These are phyloP conservation scores for Orussus abietinus DNA, from an alignment of 1,140 invertebrate species.

Conservation along the genomic window DNA sequence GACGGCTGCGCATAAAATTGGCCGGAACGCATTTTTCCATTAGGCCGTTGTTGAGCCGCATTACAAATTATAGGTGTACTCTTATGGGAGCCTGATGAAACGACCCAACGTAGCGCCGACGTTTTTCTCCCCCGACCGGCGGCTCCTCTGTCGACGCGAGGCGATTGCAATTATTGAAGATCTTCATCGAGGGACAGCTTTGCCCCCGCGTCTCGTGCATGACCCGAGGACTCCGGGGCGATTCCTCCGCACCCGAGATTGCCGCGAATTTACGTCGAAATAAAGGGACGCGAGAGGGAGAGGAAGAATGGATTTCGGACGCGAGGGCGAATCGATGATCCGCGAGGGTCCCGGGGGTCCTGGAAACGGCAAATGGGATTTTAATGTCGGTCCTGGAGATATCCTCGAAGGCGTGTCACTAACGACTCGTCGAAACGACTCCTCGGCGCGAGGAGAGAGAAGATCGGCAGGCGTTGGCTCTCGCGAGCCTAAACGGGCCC, in stretches of 20 bases:
- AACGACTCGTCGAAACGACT: conserved; percentile 7
- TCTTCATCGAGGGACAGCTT: no score
- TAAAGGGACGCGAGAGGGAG: conserved; percentile 8
- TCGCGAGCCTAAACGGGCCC: conserved; percentile 10
- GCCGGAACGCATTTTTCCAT: conserved; percentile 44
- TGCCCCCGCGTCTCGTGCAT: no score
- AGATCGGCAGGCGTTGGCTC: conserved; percentile 6
- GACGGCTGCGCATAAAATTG: conserved; percentile 38
- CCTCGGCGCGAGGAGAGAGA: conserved; percentile 2
- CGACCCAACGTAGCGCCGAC: conserved; percentile 19
- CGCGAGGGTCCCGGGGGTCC: conserved; percentile 10
- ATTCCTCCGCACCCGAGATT: no score
- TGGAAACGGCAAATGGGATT: conserved; percentile 33
- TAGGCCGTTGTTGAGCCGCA: conserved; percentile 32
- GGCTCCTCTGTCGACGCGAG: no score
- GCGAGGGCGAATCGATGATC: conserved; percentile 21
- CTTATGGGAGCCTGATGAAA: conserved; percentile 33
- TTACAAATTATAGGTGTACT: conserved; percentile 46
- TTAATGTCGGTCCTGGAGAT: no score
- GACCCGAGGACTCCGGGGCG: no score
- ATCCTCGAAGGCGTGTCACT: conserved; percentile 4
- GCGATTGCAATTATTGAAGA: no score
- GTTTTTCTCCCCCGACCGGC: conserved; percentile 18
- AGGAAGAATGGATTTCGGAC: not conserved
- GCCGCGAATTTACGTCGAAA: no score